Conservation (phyloP, 2,797 vertebrate genomes). For the Rhinatrema bivittatum region DNA sequence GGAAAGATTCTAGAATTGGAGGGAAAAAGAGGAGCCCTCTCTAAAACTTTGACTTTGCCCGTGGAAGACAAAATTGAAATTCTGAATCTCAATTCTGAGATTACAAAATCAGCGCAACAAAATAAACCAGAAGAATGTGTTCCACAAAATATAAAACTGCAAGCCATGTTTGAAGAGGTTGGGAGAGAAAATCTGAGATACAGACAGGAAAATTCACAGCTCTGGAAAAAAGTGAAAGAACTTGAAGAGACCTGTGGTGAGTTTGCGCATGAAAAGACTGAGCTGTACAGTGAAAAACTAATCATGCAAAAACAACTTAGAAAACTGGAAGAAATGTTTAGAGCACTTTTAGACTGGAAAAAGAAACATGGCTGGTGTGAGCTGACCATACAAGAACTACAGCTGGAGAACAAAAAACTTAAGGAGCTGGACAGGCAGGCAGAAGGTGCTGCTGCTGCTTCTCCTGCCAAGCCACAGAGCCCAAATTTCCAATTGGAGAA, state of each 20-base stretch:
- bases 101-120: conserved; percentile 36
- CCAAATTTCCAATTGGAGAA: conserved; percentile 18
- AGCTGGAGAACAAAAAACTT: conserved; percentile 10
- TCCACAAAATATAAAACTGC: conserved; percentile 21
- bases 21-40: conserved; percentile 30
- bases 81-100: conserved; percentile 42
- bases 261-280: rapidly evolving
- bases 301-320: background rate
- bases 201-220: background rate
- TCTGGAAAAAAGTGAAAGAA: background rate
- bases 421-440: conserved; percentile 29
- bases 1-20: conserved; percentile 50
- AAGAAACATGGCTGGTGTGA: rapidly evolving
- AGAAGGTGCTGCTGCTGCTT: conserved; percentile 36
- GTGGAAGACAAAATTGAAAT: conserved; percentile 50
- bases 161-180: conserved; percentile 33
- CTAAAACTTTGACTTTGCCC: conserved; percentile 27
- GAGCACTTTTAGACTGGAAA: rapidly evolving
- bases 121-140: conserved; percentile 33
- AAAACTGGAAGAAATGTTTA: background rate
- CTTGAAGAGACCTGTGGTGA: conserved; percentile 2
- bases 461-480: conserved; percentile 30
- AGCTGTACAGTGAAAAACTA: background rate
- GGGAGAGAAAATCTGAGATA: conserved; percentile 28
- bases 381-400: background rate